Evolutionary conservation across 2,113 vertebrate genomes (phyloP).

Genomic region (Ageneiosus marmoratus): DNA sequence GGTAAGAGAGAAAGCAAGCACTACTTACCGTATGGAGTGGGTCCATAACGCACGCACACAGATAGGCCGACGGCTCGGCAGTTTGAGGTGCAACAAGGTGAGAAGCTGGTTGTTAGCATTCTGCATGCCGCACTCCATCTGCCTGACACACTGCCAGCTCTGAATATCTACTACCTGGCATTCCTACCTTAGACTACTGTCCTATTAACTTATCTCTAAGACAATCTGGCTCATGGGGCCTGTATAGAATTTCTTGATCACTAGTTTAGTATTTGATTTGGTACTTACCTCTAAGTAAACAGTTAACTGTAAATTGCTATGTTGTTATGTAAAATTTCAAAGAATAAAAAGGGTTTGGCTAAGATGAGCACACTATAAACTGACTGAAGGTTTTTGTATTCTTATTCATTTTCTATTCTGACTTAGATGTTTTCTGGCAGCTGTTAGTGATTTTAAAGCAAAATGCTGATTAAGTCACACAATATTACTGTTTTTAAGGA

Average conservation of each 20-base stretch:
- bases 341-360: neutral
- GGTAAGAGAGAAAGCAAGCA: conserved; percentile 73
- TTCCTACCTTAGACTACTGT: neutral
- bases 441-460: conserved; percentile 98
- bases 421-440: conserved; percentile 66
- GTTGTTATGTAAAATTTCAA: neutral
- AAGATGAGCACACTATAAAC: neutral
- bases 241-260: neutral
- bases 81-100: conserved; percentile 86
- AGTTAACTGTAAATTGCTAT: neutral
- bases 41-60: conserved; percentile 80
- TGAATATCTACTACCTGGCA: conserved; percentile 5
- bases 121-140: conserved; percentile 83
- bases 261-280: neutral
- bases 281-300: conserved; percentile 15
- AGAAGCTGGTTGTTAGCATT: conserved; percentile 95
- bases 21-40: conserved; percentile 86
- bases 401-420: conserved; percentile 43
- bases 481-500: conserved; percentile 73
- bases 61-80: conserved; percentile 82
- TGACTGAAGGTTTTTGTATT: neutral
- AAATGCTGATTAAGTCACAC: conserved; percentile 91
- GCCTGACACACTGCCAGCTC: conserved; percentile 51
- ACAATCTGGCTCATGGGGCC: neutral
- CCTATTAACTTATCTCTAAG: neutral